Evolutionary conservation across 2,113 vertebrate genomes (phyloP).

Genomic region (Plotosus lineatus): DNA sequence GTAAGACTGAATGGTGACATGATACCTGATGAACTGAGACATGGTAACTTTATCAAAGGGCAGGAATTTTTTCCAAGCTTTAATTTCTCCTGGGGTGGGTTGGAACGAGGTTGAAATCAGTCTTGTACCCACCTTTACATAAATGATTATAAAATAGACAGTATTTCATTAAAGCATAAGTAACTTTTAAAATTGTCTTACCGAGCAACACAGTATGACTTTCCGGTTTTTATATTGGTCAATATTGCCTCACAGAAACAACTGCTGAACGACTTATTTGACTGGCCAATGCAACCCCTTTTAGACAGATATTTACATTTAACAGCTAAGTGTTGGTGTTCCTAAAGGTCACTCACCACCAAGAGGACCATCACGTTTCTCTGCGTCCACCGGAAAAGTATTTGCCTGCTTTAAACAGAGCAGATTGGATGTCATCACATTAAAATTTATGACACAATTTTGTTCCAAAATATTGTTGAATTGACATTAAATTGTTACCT

Average conservation of each 20-base stretch:
- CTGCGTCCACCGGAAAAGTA: conserved; percentile 63
- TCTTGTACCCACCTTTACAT: neutral
- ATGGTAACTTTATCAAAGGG: neutral
- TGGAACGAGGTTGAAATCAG: neutral
- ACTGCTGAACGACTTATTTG: neutral
- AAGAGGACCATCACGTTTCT: conserved; percentile 66
- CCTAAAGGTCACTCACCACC: conserved; percentile 55
- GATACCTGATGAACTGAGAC: neutral
- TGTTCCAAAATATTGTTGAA: neutral
- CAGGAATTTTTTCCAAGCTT: too few relatives aligned
- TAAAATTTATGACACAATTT: neutral
- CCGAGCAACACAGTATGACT: neutral
- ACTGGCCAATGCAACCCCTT: neutral
- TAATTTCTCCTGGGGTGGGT: neutral
- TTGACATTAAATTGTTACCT: conserved; percentile 7
- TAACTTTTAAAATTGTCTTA: neutral
- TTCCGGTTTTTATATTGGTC: neutral
- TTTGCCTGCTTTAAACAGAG: conserved; percentile 63
- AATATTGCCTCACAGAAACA: neutral
- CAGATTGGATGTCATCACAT: neutral
- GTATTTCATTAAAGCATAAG: neutral
- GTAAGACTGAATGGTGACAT: neutral
- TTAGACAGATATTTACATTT: neutral
- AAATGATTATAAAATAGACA: neutral
- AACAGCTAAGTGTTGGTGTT: neutral